phyloP scores from a whole-genome alignment of 2,888 invertebrate genomes.

The Creontiades dilutus region DNA sequence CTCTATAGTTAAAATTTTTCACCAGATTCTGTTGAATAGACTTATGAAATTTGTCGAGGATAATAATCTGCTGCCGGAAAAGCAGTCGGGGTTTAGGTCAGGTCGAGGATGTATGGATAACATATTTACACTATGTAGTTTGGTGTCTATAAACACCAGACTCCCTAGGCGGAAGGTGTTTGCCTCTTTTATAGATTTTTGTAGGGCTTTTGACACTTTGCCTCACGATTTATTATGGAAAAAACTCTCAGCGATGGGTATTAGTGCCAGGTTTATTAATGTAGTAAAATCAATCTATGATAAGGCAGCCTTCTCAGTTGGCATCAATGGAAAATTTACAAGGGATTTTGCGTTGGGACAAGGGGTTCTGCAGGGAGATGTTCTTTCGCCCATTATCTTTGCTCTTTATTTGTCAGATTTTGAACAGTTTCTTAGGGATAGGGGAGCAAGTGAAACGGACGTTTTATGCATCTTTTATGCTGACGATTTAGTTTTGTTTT shows the following conservation, averaged over 20 bases:
- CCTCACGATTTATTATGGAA: background rate
- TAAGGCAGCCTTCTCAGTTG: too few relatives aligned
- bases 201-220: conserved; percentile 32
- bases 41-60: background rate
- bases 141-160: conserved; percentile 22
- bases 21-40: too few relatives aligned
- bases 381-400: conserved; percentile 48
- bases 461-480: too few relatives aligned
- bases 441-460: conserved; percentile 32
- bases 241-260: too few relatives aligned
- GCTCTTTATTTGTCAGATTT: conserved; percentile 46
- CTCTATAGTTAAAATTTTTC: too few relatives aligned
- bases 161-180: conserved; percentile 37
- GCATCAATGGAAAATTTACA: too few relatives aligned
- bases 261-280: too few relatives aligned
- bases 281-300: too few relatives aligned
- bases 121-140: conserved; percentile 19
- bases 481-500: too few relatives aligned
- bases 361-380: conserved; percentile 53
- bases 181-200: conserved; percentile 34
- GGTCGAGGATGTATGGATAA: too few relatives aligned
- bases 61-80: conserved; percentile 12
- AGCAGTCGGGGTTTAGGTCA: conserved; percentile 40
- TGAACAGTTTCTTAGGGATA: background rate
- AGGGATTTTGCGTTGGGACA: background rate